A percentile compares a stretch with the other conserved stretches of the same genome.
Conservation (phyloP, 2,113 vertebrate species). For the Nerophis ophidion region DNA sequence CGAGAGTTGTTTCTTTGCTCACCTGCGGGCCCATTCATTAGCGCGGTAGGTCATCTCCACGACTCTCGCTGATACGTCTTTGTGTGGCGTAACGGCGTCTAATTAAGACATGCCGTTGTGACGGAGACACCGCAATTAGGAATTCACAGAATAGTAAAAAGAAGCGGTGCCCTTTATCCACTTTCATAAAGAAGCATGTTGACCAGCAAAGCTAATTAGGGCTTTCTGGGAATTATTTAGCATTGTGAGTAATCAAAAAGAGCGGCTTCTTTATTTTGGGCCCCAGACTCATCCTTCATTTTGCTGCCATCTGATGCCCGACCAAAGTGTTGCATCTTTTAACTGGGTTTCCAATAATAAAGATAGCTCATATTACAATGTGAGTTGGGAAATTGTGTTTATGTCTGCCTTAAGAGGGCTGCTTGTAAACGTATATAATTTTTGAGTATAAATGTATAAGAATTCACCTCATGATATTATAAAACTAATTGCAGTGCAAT, state of each 20-base stretch:
- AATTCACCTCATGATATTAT: too few species aligned
- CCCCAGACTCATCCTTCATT: not conserved
- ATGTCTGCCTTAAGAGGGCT: too few species aligned
- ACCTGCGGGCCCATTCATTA: constrained; percentile 40
- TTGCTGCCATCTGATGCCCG: constrained; percentile 37
- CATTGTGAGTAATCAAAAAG: not conserved
- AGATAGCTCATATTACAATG: constrained; percentile 7
- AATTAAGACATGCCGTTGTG: constrained; percentile 41
- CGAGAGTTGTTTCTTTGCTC: constrained; percentile 12
- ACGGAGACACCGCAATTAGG: constrained; percentile 37
- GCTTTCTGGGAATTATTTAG: constrained; percentile 7
- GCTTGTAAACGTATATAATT: too few species aligned
- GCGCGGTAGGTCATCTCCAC: constrained; percentile 45
- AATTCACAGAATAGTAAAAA: constrained; percentile 6
- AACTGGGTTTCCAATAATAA: not conserved
- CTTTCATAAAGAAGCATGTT: not conserved
- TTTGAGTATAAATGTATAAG: too few species aligned
- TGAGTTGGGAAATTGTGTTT: too few species aligned
- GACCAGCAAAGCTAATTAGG: constrained; percentile 44
- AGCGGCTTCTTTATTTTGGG: not conserved
- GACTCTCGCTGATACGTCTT: constrained; percentile 37
- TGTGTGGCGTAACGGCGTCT: constrained; percentile 25
- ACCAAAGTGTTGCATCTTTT: constrained; percentile 24
- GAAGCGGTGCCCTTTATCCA: constrained; percentile 17
- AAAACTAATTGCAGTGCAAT: too few species aligned